Evolutionary conservation across 2,113 vertebrate species (phyloP), one percentile per base, ranked within the genome.

Genomic region (Sterna hirundo): DNA sequence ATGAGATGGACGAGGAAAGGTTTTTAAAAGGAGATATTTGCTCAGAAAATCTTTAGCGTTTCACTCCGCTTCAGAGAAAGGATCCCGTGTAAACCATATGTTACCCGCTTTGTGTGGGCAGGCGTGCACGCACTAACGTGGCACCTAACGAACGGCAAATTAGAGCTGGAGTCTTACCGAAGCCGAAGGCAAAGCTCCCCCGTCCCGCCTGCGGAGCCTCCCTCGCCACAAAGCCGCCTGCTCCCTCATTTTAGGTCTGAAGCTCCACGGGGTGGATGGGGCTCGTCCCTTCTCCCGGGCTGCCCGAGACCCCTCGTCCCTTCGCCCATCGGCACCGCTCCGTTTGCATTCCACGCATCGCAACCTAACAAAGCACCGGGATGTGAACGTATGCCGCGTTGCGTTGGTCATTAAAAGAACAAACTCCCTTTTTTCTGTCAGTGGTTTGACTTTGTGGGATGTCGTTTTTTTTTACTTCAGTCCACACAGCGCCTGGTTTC

Each of bases 301-400:
- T 38, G 69, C 26, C 61, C 10, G 3, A 40, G 36, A 10, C 14
- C 8, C 20, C n/a, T 8, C 6, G 10, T 44, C 52, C 47, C 78
- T 80, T 76, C 70, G 32, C 22, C 26, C 51, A 1, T 6, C 4
- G 6, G 44, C 65, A 69, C 15, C 14, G 3, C 0, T 0, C 1
- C 13, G 15, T 22, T 81, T 34, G 40, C 4, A 2, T 55, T 27
- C 4, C 7, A 26, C 55, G 18, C 34, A 51, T 22, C 23, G 4
- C 42, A 40, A 1, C 7, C 20, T 5, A 13, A 27, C 46, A 19
- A 55, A 22, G 22, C 5, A 1, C 5, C 0, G 0, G 42, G 26
- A 40, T 44, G 46, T 13, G 32, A 36, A 42, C 1, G 0, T 30
- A 13, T 10, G 11, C 34, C 1, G 0, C 1, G 4, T 2, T 22